phyloP scores from a whole-genome alignment of 2,888 invertebrate species.

The Sericinus montela region DNA sequence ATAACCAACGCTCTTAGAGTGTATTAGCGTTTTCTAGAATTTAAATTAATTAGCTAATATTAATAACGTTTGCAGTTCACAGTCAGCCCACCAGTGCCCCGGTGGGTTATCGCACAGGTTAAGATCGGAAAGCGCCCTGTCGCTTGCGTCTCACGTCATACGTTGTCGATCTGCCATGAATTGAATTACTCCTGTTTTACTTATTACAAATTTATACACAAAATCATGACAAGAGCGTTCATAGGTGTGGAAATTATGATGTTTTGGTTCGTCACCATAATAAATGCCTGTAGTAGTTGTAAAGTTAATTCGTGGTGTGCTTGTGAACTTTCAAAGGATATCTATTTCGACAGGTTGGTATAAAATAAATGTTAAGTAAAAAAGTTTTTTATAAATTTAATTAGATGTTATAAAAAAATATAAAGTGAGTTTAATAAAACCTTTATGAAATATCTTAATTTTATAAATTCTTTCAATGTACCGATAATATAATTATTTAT shows the following conservation, averaged over 20 bases:
- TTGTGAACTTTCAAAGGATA: slow-evolving; percentile 12
- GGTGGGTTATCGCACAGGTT: slow-evolving; percentile 41
- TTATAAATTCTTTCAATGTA: too few species aligned
- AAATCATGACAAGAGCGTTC: too few species aligned
- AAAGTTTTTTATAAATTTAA: too few species aligned
- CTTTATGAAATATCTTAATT: too few species aligned
- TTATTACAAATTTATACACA: not conserved
- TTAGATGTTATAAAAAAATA: too few species aligned
- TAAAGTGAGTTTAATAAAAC: too few species aligned
- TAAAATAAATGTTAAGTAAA: too few species aligned
- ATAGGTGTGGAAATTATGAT: slow-evolving; percentile 2
- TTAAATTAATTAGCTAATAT: too few species aligned
- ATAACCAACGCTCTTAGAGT: too few species aligned
- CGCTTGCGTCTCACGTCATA: slow-evolving; percentile 30
- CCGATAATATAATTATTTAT: too few species aligned
- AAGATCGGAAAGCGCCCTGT: slow-evolving; percentile 35
- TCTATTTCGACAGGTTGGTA: slow-evolving; percentile 5
- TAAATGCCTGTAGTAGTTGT: slow-evolving; percentile 4
- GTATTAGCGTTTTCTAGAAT: too few species aligned
- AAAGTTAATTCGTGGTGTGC: slow-evolving; percentile 7
- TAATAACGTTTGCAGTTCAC: slow-evolving; percentile 2
- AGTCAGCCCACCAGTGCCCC: slow-evolving; percentile 17
- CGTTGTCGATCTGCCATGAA: slow-evolving; percentile 28
- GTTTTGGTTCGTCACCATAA: slow-evolving; percentile 1
- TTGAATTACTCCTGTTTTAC: not conserved